Percentiles rank a stretch among this genome's conserved stretches.
These are phyloP conservation scores for Eupeodes corollae DNA, from an alignment of 1,140 invertebrate genomes.

Conservation along the genomic window DNA sequence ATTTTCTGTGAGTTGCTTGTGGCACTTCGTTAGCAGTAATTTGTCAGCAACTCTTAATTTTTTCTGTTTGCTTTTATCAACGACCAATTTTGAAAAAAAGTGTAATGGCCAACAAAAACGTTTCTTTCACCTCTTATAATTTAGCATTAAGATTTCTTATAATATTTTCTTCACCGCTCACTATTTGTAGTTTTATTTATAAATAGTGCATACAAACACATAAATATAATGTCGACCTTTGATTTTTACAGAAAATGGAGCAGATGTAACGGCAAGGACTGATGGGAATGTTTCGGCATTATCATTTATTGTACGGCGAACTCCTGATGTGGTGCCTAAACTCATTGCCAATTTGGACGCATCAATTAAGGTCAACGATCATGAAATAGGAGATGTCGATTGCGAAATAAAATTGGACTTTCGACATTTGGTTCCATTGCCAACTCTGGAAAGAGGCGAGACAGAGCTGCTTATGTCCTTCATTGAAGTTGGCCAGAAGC, in stretches of 20 bases:
- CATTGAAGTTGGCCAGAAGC: constrained; percentile 61
- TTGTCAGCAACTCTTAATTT: no score
- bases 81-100: background rate
- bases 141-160: background rate
- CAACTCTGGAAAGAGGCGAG: constrained; percentile 47
- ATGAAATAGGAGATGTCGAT: constrained; percentile 70
- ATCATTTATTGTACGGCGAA: constrained; percentile 67
- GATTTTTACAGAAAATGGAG: constrained; percentile 50
- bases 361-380: constrained; percentile 63
- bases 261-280: constrained; percentile 67
- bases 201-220: background rate
- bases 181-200: no score
- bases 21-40: no score
- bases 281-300: constrained; percentile 68
- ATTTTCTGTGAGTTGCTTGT: no score
- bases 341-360: constrained; percentile 62
- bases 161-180: background rate
- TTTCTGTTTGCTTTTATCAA: no score
- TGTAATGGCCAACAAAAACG: background rate
- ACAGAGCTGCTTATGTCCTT: constrained; percentile 61
- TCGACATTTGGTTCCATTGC: constrained; percentile 50
- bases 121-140: background rate
- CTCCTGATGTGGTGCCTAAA: constrained; percentile 62
- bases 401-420: constrained; percentile 72
- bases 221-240: background rate